phyloP scores from a whole-genome alignment of 2,113 vertebrate genomes.

The Odocoileus hemionus region DNA sequence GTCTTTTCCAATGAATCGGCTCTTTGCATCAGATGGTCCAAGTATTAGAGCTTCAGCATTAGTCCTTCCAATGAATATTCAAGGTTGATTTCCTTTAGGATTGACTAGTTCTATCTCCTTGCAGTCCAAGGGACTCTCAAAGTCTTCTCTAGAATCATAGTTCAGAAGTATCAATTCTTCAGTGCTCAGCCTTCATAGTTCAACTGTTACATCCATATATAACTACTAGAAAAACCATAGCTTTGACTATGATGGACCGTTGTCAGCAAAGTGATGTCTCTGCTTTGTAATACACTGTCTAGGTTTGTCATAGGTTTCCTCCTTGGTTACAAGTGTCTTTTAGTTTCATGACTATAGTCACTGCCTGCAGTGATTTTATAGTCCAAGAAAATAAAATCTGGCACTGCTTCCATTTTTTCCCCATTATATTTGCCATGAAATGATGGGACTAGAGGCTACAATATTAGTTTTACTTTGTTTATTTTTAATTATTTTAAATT shows the following conservation, averaged over 20 bases:
- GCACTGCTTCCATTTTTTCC: background rate
- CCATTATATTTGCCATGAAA: background rate
- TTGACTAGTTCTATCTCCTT: background rate
- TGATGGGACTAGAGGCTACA: background rate
- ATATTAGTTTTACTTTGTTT: background rate
- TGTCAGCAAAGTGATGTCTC: background rate
- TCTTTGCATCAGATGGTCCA: background rate
- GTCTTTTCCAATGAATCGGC: background rate
- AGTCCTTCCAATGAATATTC: background rate
- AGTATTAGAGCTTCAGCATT: background rate
- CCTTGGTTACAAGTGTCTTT: background rate
- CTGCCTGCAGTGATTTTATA: background rate
- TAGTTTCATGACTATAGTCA: background rate
- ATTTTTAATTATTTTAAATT: background rate
- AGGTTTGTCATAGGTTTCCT: background rate
- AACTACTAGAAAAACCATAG: background rate
- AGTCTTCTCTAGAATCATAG: background rate
- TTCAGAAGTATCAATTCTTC: background rate
- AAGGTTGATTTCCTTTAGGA: background rate
- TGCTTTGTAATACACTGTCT: background rate
- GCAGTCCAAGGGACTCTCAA: background rate
- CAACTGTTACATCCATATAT: background rate
- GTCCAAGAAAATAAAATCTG: background rate
- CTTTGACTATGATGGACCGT: background rate
- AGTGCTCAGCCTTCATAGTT: background rate